Conservation (phyloP, 2,888 invertebrate species). For the Heteropelma amictum region DNA sequence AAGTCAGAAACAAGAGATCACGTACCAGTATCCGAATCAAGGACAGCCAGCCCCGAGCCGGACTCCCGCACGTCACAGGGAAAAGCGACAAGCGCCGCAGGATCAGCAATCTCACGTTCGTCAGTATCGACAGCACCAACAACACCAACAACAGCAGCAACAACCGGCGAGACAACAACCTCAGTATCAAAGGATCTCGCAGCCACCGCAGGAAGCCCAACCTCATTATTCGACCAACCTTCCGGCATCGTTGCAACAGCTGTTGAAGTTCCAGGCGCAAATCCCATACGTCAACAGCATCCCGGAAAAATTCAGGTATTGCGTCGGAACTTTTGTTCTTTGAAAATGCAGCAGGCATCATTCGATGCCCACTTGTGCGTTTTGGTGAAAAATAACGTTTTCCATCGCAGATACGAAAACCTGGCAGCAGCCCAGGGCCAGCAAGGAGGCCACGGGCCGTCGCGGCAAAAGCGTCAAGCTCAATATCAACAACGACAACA, state of each 20-base stretch:
- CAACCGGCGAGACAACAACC: conserved; percentile 60
- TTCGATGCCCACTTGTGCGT: neutral
- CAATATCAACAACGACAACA: conserved; percentile 47
- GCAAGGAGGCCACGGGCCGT: conserved; percentile 38
- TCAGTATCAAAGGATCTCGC: conserved; percentile 65
- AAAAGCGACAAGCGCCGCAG: conserved; percentile 46
- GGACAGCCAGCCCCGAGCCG: conserved; percentile 32
- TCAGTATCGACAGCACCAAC: conserved; percentile 41
- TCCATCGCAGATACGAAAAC: conserved; percentile 63
- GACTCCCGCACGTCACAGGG: conserved; percentile 40
- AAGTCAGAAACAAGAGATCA: conserved; percentile 54
- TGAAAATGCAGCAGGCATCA: too few species aligned
- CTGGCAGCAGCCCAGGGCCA: conserved; percentile 58
- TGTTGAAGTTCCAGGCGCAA: conserved; percentile 71
- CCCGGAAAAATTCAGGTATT: conserved; percentile 71
- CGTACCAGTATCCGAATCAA: conserved; percentile 57
- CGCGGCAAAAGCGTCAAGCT: conserved; percentile 58
- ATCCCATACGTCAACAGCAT: conserved; percentile 73
- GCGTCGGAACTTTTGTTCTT: neutral
- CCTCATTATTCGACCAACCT: conserved; percentile 71
- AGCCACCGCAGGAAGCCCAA: conserved; percentile 63
- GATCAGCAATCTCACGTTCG: conserved; percentile 48
- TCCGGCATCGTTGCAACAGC: conserved; percentile 67
- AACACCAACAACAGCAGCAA: conserved; percentile 61
- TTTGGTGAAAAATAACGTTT: neutral